Conservation (phyloP, 2,888 invertebrate genomes). For the Parnassius apollo region DNA sequence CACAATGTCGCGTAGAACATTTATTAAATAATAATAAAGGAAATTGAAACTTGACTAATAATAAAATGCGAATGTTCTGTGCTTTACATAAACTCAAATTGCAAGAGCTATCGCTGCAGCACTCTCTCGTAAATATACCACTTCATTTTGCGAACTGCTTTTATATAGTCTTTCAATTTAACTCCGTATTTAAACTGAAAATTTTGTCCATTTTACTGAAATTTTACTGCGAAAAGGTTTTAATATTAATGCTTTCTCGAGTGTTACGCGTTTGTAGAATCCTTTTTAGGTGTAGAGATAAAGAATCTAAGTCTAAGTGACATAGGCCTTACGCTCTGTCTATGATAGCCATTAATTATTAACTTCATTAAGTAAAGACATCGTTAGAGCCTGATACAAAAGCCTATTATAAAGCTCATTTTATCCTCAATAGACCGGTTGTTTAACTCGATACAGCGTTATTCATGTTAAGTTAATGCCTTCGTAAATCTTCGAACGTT, state of each 20-base stretch:
- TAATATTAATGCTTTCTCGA: too few relatives aligned
- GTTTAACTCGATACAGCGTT: conserved; percentile 19
- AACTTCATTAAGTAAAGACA: conserved; percentile 18
- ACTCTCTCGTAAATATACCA: background rate
- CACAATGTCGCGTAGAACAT: too few relatives aligned
- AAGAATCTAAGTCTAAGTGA: too few relatives aligned
- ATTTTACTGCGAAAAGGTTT: too few relatives aligned
- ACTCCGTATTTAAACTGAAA: too few relatives aligned
- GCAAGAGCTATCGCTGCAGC: background rate
- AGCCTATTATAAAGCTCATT: conserved; percentile 24
- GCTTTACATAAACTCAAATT: background rate
- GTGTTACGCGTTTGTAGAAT: too few relatives aligned
- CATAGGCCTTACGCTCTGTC: background rate
- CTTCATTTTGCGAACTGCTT: background rate
- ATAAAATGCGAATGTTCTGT: too few relatives aligned
- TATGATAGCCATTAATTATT: conserved; percentile 10
- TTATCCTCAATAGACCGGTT: conserved; percentile 18
- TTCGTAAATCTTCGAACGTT: conserved; percentile 2
- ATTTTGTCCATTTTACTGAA: too few relatives aligned
- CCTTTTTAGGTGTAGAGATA: too few relatives aligned
- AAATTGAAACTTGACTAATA: too few relatives aligned
- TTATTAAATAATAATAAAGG: too few relatives aligned
- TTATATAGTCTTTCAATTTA: background rate
- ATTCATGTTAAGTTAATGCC: conserved; percentile 18
- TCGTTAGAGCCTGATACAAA: conserved; percentile 14